These are phyloP conservation scores for Argyra leucocephala DNA, from an alignment of 2,888 invertebrate genomes.

Conservation along the genomic window DNA sequence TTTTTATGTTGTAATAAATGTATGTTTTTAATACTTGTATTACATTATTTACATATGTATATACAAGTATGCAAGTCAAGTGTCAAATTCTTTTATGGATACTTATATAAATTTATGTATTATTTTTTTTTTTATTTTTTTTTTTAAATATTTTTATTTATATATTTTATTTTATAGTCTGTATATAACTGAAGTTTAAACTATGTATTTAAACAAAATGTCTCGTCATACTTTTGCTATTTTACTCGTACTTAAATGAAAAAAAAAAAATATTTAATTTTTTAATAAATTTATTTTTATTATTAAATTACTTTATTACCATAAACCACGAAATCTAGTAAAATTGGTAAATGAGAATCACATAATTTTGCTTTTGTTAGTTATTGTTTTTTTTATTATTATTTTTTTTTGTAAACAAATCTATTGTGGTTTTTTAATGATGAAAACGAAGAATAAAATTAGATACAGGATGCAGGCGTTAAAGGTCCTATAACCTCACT, in stretches of 20 bases:
- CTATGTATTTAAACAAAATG: no score
- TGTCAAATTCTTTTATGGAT: neutral
- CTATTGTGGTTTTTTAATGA: neutral
- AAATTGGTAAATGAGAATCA: neutral
- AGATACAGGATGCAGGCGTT: no score
- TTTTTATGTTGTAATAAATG: no score
- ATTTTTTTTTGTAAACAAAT: neutral
- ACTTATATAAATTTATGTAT: neutral
- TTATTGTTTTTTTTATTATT: no score
- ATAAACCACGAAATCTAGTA: neutral
- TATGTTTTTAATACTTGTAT: no score
- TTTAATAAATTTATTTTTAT: no score
- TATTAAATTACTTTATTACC: no score
- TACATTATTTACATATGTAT: neutral
- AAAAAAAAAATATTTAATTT: no score
- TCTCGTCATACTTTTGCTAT: neutral
- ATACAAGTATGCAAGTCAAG: slow-evolving; percentile 1
- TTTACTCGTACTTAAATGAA: neutral
- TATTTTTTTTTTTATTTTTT: neutral
- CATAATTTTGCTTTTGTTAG: no score
- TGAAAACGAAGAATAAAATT: no score
- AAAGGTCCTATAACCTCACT: no score
- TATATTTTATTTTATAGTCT: no score
- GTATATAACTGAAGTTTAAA: neutral
- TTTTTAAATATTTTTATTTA: neutral